Evolutionary conservation across 1,140 invertebrate species (phyloP).

Genomic region (Magallana ariakensis): DNA sequence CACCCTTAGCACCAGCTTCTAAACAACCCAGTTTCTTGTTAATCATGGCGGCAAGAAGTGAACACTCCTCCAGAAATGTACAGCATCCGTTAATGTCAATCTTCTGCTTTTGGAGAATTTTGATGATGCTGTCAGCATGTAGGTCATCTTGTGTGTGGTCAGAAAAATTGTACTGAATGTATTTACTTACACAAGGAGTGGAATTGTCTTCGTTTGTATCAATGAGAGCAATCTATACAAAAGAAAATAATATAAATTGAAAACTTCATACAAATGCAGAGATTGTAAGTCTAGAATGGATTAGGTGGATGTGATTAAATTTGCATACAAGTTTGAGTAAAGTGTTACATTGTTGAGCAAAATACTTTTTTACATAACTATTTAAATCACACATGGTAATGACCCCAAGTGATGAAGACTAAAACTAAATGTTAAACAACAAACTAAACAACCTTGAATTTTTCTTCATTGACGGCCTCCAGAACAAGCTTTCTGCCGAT

Average conservation of each 20-base stretch:
- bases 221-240: slow-evolving; percentile 64
- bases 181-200: background rate
- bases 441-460: slow-evolving; percentile 61
- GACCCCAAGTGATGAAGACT: no score
- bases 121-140: slow-evolving; percentile 58
- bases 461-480: slow-evolving; percentile 53
- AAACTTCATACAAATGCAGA: background rate
- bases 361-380: no score
- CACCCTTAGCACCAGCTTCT: slow-evolving; percentile 52
- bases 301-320: background rate
- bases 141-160: slow-evolving; percentile 56
- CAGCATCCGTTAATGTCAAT: slow-evolving; percentile 60
- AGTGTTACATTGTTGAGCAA: background rate
- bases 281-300: no score
- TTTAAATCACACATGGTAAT: no score
- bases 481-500: slow-evolving; percentile 47
- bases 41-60: slow-evolving; percentile 58
- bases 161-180: slow-evolving; percentile 59
- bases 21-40: slow-evolving; percentile 47
- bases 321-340: background rate
- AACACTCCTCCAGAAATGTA: slow-evolving; percentile 67
- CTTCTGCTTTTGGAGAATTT: slow-evolving; percentile 41
- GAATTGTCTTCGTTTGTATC: slow-evolving; percentile 42
- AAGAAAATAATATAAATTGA: background rate
- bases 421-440: no score